Conservation (phyloP, 2,888 invertebrate species). For the Tipula vernalis region DNA sequence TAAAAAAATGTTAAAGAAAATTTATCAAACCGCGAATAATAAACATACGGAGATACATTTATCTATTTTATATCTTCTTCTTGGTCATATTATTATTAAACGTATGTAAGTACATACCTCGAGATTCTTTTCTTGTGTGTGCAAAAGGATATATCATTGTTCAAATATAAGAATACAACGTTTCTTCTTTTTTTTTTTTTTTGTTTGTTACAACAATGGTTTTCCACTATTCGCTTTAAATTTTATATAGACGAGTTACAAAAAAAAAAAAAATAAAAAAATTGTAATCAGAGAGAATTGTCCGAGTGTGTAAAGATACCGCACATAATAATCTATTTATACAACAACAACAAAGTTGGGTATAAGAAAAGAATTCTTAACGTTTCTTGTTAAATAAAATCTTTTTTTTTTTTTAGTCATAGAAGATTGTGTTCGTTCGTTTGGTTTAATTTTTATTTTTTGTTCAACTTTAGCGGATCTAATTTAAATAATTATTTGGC, state of each 20-base stretch:
- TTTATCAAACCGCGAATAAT: background rate
- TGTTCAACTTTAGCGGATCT: conserved; percentile 4
- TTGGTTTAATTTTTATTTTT: background rate
- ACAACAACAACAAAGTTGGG: background rate
- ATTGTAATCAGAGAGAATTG: background rate
- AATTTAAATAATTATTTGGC: conserved; percentile 4
- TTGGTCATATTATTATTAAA: background rate
- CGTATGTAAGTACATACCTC: background rate
- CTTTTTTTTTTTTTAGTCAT: background rate
- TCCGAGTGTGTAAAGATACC: conserved; percentile 10
- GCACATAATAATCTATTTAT: conserved; percentile 9
- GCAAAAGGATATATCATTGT: conserved; percentile 8
- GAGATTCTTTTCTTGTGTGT: background rate
- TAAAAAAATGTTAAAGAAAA: background rate
- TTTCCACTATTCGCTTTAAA: background rate
- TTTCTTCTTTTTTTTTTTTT: background rate
- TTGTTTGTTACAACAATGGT: conserved; percentile 5
- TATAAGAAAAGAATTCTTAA: background rate
- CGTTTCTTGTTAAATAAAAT: background rate
- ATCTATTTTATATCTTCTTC: background rate
- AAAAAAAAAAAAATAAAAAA: background rate
- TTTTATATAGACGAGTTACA: background rate
- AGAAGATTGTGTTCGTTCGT: background rate
- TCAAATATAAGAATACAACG: background rate
- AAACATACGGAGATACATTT: background rate